Conservation (phyloP, 1,140 invertebrate species). For the Zaprionus ghesquierei region DNA sequence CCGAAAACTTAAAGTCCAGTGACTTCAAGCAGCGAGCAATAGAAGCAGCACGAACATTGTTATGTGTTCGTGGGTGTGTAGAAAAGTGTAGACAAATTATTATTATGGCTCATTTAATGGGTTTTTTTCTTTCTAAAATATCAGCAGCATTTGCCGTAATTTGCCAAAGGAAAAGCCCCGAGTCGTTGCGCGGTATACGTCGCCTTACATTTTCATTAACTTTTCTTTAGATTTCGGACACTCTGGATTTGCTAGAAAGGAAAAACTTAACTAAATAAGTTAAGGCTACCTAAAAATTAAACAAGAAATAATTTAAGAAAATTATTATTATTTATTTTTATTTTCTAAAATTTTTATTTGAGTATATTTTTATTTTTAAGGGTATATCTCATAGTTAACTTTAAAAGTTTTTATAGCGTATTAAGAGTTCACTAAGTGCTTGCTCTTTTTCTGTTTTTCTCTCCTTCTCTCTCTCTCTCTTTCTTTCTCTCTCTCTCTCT, state of each 20-base stretch:
- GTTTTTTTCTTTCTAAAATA: conserved; percentile 38
- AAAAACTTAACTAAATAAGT: not conserved
- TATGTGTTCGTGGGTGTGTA: not conserved
- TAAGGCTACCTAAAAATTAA: not conserved
- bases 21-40: not conserved
- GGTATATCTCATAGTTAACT: not conserved
- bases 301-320: not conserved
- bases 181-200: not conserved
- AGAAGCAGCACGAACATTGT: not conserved
- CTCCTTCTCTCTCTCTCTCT: not conserved
- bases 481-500: not conserved
- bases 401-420: not conserved
- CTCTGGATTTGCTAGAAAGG: not conserved
- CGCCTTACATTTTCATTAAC: not conserved
- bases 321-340: not conserved
- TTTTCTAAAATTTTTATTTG: no score
- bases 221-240: no score
- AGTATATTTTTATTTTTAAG: no score
- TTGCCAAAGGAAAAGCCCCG: not conserved
- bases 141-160: conserved; percentile 20
- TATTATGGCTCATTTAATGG: conserved; percentile 34
- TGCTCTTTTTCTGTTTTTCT: not conserved
- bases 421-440: conserved; percentile 7
- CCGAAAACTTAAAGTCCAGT: not conserved
- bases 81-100: conserved; percentile 35